Evolutionary conservation across 2,113 vertebrate genomes (phyloP).

Genomic region (Cyanoderma ruficeps): DNA sequence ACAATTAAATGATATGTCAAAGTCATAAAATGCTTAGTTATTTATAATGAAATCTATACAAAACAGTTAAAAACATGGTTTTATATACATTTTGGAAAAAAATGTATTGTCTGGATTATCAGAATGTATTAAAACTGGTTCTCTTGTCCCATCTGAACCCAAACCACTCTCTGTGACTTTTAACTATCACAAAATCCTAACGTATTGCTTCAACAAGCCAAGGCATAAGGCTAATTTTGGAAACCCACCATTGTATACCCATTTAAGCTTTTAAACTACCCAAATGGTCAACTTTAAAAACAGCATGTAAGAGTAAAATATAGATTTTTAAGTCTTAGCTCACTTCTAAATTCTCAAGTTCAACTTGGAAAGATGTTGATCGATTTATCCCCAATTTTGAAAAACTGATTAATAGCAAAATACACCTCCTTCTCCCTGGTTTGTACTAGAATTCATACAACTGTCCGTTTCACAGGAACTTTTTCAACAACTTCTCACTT

Average conservation of each 20-base stretch:
- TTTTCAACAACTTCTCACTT: constrained; percentile 56
- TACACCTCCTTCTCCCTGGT: not conserved
- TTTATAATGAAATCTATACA: constrained; percentile 84
- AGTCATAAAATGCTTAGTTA: constrained; percentile 77
- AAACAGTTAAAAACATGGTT: constrained; percentile 78
- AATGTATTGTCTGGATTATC: constrained; percentile 64
- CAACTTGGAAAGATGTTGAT: constrained; percentile 37
- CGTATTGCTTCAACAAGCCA: constrained; percentile 71
- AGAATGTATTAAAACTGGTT: constrained; percentile 66
- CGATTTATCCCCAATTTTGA: constrained; percentile 27
- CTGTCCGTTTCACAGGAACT: constrained; percentile 61
- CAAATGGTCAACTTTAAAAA: constrained; percentile 23
- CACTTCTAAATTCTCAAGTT: constrained; percentile 55
- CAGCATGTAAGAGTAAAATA: constrained; percentile 45
- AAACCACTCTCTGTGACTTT: constrained; percentile 26
- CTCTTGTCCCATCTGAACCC: not conserved
- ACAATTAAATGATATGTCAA: constrained; percentile 72
- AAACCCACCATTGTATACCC: constrained; percentile 27
- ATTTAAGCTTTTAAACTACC: constrained; percentile 60
- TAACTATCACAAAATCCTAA: constrained; percentile 50
- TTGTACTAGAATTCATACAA: constrained; percentile 43
- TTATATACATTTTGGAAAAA: constrained; percentile 73
- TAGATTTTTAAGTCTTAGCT: constrained; percentile 42
- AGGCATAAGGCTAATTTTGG: constrained; percentile 56
- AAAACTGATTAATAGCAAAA: constrained; percentile 48